Evolutionary conservation across 2,797 vertebrate species (phyloP).

Genomic region (Sus cebifrons): DNA sequence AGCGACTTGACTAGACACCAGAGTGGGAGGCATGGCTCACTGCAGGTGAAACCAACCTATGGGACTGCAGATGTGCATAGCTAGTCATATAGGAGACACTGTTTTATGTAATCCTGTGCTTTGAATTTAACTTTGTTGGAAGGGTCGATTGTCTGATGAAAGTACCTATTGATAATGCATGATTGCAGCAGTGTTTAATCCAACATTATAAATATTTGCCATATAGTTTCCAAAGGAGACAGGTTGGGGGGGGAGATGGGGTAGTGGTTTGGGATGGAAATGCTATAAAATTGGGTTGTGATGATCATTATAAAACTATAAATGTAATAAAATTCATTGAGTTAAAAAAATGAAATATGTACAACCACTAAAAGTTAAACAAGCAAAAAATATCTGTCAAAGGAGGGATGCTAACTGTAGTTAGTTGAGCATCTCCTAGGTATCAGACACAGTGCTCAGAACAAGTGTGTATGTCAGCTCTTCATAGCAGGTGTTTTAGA

Average conservation of each 20-base stretch:
- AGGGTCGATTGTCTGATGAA: constrained; percentile 8
- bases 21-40: background rate
- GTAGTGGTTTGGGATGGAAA: no score
- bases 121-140: background rate
- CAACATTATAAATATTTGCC: background rate
- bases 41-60: background rate
- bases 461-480: background rate
- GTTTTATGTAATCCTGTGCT: background rate
- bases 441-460: background rate
- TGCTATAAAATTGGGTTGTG: no score
- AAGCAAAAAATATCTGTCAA: background rate
- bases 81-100: background rate
- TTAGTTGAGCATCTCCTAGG: background rate
- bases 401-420: background rate
- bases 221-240: no score
- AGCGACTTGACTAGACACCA: background rate
- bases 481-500: background rate
- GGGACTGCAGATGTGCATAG: background rate
- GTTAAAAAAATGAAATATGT: no score
- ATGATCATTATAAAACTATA: no score
- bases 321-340: no score
- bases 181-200: background rate
- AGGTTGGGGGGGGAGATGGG: no score
- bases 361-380: no score
- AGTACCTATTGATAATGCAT: background rate